These are phyloP conservation scores for Eristalis pertinax DNA, from an alignment of 2,888 invertebrate species.

Conservation along the genomic window DNA sequence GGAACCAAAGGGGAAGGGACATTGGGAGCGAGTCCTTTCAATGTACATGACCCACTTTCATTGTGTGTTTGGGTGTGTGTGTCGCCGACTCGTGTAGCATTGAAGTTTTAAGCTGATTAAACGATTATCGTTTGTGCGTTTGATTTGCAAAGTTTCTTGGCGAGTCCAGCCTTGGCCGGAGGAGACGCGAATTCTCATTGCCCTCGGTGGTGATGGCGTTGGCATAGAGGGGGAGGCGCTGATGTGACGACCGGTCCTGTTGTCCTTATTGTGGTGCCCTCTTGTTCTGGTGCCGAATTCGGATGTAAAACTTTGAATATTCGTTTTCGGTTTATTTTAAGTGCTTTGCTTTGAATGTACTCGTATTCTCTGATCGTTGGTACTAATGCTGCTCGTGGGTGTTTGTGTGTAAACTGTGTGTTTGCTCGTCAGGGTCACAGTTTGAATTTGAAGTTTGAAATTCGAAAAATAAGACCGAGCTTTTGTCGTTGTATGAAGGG, in stretches of 20 bases:
- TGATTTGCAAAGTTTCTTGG: slow-evolving; percentile 65
- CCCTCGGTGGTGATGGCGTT: background rate
- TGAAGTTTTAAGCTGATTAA: slow-evolving; percentile 69
- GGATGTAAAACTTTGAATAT: slow-evolving; percentile 44
- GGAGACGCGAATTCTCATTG: background rate
- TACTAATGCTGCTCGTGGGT: background rate
- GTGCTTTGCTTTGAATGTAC: background rate
- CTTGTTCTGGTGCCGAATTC: slow-evolving; percentile 15
- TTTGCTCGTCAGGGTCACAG: background rate
- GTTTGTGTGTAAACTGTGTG: background rate
- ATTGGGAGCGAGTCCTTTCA: slow-evolving; percentile 14
- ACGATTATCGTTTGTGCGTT: slow-evolving; percentile 65
- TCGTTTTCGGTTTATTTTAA: slow-evolving; percentile 30
- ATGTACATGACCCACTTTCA: slow-evolving; percentile 28
- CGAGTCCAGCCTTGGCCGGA: slow-evolving; percentile 4
- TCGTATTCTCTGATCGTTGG: background rate
- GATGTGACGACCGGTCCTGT: slow-evolving; percentile 11
- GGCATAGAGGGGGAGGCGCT: background rate
- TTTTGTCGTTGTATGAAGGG: background rate
- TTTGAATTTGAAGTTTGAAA: background rate
- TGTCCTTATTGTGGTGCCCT: slow-evolving; percentile 16
- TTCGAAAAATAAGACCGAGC: background rate
- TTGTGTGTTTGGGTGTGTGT: background rate
- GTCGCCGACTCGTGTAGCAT: slow-evolving; percentile 11
- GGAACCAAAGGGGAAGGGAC: slow-evolving; percentile 26